Base-by-base conservation (phyloP, 2,113 vertebrate genomes). In the Tauraco erythrolophus region DNA sequence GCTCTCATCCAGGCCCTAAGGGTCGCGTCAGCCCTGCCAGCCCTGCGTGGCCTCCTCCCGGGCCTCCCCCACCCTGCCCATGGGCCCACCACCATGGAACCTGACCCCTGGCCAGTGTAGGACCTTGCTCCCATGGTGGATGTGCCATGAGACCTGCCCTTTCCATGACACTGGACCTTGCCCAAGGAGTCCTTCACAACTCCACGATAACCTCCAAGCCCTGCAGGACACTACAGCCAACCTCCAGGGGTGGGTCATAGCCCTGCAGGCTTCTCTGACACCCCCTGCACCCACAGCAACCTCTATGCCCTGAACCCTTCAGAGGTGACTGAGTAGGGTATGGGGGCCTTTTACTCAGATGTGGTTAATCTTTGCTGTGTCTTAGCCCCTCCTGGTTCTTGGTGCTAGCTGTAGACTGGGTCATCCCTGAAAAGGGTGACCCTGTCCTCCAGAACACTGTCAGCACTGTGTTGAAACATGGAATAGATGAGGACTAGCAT, bases 101-200 rank as follows among this genome's bases (percentile, higher is more conserved):
- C 58, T 75, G 60, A 14, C 7, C 37, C 28, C 35, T 0, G 0
- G 16, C 28, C 19, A 64, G 14, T 28, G 6, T 24, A 64, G 53
- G 43, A 41, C 43, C 43, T 92, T 66, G 41, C 1, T 16, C 4
- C 10, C 24, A 0, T 70, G 16, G 24, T 66, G 69, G 3, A n/a
- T n/a, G 10, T 48, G 27, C 31, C 33, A 1, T 50, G n/a, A 37
- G 7, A 54, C 22, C 3, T 70, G 22, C 30, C 30, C 41, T 84
- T 84, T 35, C 46, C 6, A 1, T 10, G 7, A 9, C 39, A 43
- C 21, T 6, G 7, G 48, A 37, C 15, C 11, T 78, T 33, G 35
- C 12, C 35, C 35, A 23, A 39, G 43, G 31, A 77, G 41, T 15
- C 31, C 28, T 79, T 9, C 27, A n/a, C 35, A 91, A 7, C 31